Base-by-base conservation (phyloP, 2,797 vertebrate species). In the Gymnopithys bicolor region DNA sequence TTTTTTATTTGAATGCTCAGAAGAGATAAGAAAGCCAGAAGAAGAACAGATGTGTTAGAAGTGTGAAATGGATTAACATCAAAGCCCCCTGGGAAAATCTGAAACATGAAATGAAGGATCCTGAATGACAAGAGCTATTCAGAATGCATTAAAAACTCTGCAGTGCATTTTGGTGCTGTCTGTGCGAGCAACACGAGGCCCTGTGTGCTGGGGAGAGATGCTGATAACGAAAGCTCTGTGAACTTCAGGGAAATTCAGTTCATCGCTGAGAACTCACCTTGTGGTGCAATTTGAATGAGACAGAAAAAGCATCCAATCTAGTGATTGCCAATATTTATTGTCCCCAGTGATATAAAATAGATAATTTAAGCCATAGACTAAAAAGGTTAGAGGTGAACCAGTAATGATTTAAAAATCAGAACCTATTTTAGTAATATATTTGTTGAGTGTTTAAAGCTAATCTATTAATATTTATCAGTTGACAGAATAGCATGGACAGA, bases 61-160 rank as follows among this genome's bases (percentile, higher is more conserved):
- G 97, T 97, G 97, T 98, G 97, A 98, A 98, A 98, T 96, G 97
- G 98, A 98, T 98, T 97, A 98, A 97, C 97, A 98, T 98, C 97
- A 97, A 98, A 98, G 97, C 85, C 97, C 95, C 96, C 96, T 97
- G 97, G 97, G 97, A 97, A 97, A 98, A 97, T 97, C 95, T 93
- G 95, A 97, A 97, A 97, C 97, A 97, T 97, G 97, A 98, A 98
- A 98, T 98, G 97, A 97, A 97, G 95, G 89, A 97, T 98, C 83
- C 96, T 97, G 97, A 98, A 97, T 98, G 97, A 98, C 97, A 98
- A 97, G 97, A 97, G 95, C 96, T 98, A 97, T 98, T 97, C 97
- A 97, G 97, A 97, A 95, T 97, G 90, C 83, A 89, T 97, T 98
- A 97, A 97, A 97, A 98, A 96, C 91, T 93, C 49, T 75, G 91